Percentiles rank a stretch among this genome's conserved stretches.
phyloP scores from a whole-genome alignment of 2,113 vertebrate genomes.

The Hemiscyllium ocellatum region DNA sequence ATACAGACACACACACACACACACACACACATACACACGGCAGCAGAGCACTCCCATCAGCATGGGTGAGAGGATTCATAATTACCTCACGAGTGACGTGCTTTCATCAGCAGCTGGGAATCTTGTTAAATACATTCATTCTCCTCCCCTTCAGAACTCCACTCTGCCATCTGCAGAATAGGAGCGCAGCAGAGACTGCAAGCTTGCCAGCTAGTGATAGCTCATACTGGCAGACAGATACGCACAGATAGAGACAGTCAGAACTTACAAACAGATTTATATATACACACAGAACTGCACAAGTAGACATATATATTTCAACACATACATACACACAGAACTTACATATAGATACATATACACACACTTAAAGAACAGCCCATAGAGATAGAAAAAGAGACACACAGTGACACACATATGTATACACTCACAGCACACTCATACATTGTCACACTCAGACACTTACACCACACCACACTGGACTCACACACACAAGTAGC shows the following conservation, averaged over 20 bases:
- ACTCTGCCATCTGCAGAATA: background rate
- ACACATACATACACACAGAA: no score
- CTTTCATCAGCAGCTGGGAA: slow-evolving; percentile 24
- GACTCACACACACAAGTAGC: background rate
- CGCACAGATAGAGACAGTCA: background rate
- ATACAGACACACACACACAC: background rate
- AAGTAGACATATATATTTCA: no score
- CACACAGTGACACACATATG: no score
- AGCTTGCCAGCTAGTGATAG: background rate
- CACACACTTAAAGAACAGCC: no score
- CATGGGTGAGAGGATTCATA: slow-evolving; percentile 4
- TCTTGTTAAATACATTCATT: slow-evolving; percentile 19
- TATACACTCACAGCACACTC: no score
- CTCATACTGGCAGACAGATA: background rate
- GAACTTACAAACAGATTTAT: no score
- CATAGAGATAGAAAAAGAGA: no score
- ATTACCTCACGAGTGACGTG: slow-evolving; percentile 31
- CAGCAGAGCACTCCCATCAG: background rate
- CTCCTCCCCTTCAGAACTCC: slow-evolving; percentile 17
- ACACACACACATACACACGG: background rate
- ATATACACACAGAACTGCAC: background rate
- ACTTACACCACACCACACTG: background rate
- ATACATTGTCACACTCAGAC: background rate
- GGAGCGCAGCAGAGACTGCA: background rate
- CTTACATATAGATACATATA: no score